These are phyloP conservation scores for Ailurus styani DNA, from an alignment of 2,113 vertebrate species.

Conservation along the genomic window DNA sequence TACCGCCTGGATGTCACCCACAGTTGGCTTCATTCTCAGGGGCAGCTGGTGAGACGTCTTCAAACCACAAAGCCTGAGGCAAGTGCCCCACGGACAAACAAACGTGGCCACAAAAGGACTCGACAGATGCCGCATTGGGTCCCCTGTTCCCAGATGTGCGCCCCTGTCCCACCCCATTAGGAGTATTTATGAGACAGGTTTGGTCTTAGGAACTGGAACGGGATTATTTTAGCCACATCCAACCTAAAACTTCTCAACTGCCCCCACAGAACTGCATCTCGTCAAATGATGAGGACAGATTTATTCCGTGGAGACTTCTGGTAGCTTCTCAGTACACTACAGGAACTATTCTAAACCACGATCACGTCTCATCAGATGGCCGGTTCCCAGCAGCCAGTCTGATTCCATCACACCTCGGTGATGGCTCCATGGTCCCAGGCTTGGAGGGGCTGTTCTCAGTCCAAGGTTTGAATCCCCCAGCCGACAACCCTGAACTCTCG, in stretches of 20 bases:
- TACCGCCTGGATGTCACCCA: neutral
- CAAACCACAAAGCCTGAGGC: neutral
- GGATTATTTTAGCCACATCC: neutral
- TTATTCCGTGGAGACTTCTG: neutral
- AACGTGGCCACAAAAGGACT: neutral
- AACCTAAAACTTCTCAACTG: neutral
- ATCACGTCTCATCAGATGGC: neutral
- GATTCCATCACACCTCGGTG: fast-evolving
- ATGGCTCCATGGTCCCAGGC: fast-evolving
- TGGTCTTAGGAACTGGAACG: neutral
- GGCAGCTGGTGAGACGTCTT: neutral
- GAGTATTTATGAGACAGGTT: neutral
- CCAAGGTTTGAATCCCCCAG: neutral
- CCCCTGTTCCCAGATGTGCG: fast-evolving
- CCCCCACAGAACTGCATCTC: neutral
- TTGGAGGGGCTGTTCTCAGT: neutral
- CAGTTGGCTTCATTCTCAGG: neutral
- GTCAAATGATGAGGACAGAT: neutral
- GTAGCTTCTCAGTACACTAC: neutral
- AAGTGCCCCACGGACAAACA: neutral
- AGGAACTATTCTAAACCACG: neutral
- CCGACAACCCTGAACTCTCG: neutral
- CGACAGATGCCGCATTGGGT: fast-evolving
- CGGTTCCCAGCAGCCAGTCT: neutral
- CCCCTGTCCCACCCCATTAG: fast-evolving